phyloP scores from a whole-genome alignment of 2,113 vertebrate genomes.

The Jacana jacana region DNA sequence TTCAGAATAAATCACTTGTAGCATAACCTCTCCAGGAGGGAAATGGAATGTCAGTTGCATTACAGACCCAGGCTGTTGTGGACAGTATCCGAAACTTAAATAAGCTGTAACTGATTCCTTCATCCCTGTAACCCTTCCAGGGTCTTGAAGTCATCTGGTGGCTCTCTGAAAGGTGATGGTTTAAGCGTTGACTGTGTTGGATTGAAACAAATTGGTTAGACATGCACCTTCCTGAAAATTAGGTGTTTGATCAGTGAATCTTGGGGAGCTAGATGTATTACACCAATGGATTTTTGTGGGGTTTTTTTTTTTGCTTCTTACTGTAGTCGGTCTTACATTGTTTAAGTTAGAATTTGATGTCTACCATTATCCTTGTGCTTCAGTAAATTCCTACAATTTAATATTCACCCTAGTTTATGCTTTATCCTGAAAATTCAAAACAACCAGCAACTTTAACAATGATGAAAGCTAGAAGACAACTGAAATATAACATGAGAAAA shows the following conservation, averaged over 20 bases:
- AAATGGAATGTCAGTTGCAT: background rate
- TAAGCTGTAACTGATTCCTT: background rate
- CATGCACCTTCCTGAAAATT: background rate
- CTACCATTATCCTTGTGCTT: background rate
- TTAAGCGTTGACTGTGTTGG: background rate
- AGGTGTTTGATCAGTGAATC: background rate
- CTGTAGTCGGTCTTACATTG: background rate
- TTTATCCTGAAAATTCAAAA: slow-evolving; percentile 6
- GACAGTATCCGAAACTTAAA: background rate
- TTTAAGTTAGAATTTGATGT: background rate
- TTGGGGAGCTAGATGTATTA: background rate
- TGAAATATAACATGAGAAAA: background rate
- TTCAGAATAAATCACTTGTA: background rate
- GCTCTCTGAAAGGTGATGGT: background rate
- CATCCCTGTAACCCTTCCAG: background rate
- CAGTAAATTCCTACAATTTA: background rate
- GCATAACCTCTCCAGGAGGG: background rate
- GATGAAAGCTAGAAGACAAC: background rate
- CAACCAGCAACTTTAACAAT: background rate
- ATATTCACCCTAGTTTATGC: background rate
- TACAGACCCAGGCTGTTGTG: background rate
- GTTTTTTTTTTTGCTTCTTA: background rate
- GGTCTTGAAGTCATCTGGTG: background rate
- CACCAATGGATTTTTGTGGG: background rate
- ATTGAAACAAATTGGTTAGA: background rate